Percentiles rank a stretch among this genome's conserved stretches.
These are phyloP conservation scores for Eristalinus aeneus DNA, from an alignment of 2,888 invertebrate species.

Conservation along the genomic window DNA sequence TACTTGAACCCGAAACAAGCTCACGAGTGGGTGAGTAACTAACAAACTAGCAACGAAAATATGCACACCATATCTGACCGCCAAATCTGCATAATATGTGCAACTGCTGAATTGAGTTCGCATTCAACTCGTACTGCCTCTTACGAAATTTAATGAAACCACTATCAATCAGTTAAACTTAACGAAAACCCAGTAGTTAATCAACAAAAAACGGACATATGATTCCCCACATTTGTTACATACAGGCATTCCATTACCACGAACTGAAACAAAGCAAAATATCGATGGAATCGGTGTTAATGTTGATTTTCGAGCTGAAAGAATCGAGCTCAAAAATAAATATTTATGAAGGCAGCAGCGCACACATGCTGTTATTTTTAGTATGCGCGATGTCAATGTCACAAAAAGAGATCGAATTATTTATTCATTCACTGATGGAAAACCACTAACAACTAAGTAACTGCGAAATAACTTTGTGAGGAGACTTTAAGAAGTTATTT, in stretches of 20 bases:
- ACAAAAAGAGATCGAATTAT: conserved; percentile 17
- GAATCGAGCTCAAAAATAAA: conserved; percentile 32
- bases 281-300: neutral
- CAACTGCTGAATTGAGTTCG: neutral
- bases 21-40: neutral
- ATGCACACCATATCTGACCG: neutral
- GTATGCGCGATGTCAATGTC: conserved; percentile 22
- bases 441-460: neutral
- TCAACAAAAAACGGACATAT: neutral
- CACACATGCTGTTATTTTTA: conserved; percentile 27
- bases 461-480: neutral
- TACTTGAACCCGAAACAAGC: neutral
- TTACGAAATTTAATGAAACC: neutral
- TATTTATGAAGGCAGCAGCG: conserved; percentile 35
- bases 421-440: conserved; percentile 17
- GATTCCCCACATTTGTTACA: neutral
- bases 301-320: neutral
- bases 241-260: neutral
- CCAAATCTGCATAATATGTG: neutral
- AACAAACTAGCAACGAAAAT: neutral
- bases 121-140: neutral
- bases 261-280: neutral
- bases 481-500: neutral
- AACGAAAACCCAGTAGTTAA: neutral
- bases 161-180: neutral